phyloP scores from a whole-genome alignment of 2,113 vertebrate species.

The Coreoperca whiteheadi region DNA sequence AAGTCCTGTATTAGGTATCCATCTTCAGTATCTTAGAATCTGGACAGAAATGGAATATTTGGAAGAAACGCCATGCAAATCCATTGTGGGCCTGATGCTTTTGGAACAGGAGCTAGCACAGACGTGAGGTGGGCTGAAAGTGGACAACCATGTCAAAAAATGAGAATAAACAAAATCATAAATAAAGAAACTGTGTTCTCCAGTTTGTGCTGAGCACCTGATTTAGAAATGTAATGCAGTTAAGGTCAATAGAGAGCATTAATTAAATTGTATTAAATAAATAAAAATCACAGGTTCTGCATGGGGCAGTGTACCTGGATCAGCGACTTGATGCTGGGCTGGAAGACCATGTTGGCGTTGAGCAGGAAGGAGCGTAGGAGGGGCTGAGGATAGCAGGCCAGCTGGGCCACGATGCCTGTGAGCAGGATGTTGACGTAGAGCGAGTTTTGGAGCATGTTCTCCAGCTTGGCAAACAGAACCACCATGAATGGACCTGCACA shows the following conservation, averaged over 20 bases:
- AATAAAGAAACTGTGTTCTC: background rate
- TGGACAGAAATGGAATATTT: slow-evolving; percentile 1
- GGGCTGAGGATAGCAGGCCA: slow-evolving; percentile 96
- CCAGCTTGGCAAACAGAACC: slow-evolving; percentile 94
- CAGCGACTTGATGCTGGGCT: slow-evolving; percentile 97
- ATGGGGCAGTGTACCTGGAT: slow-evolving; percentile 87
- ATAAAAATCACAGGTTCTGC: background rate
- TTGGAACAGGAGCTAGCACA: slow-evolving; percentile 42
- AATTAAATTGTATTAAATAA: too few species aligned
- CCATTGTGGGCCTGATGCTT: slow-evolving; percentile 22
- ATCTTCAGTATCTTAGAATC: background rate
- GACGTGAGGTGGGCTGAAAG: slow-evolving; percentile 53
- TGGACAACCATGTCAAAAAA: slow-evolving; percentile 4
- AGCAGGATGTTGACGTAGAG: slow-evolving; percentile 97
- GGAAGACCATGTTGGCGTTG: slow-evolving; percentile 99
- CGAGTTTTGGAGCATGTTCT: slow-evolving; percentile 98
- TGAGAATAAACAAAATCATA: slow-evolving; percentile 3
- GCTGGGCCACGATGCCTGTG: slow-evolving; percentile 94
- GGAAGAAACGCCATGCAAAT: slow-evolving; percentile 20
- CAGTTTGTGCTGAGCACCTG: background rate
- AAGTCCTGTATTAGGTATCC: background rate
- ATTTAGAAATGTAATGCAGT: background rate
- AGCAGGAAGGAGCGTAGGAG: slow-evolving; percentile 98
- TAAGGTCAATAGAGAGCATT: background rate
- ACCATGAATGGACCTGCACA: slow-evolving; percentile 92